Conservation (phyloP, 2,113 vertebrate genomes). For the Nanger granti region DNA sequence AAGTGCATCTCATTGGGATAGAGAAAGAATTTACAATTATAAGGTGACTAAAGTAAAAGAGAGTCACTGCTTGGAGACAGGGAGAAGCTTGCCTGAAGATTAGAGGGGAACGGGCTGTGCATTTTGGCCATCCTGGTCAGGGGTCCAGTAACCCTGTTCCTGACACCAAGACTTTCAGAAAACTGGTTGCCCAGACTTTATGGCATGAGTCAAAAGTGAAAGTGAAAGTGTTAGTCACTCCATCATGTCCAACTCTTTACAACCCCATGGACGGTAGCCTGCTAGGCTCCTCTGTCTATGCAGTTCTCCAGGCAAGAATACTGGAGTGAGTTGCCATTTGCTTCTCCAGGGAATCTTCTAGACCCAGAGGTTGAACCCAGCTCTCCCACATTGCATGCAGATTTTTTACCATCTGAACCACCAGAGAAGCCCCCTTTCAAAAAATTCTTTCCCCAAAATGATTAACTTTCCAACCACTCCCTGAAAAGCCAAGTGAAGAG, state of each 20-base stretch:
- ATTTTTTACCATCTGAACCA: background rate
- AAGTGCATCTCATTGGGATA: background rate
- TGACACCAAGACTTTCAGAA: background rate
- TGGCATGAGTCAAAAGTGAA: background rate
- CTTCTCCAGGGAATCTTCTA: background rate
- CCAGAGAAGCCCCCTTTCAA: background rate
- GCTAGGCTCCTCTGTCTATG: background rate
- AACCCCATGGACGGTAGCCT: background rate
- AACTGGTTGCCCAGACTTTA: background rate
- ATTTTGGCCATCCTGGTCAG: rapidly evolving
- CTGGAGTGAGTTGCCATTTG: background rate
- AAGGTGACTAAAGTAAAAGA: background rate
- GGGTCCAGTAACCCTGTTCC: too few species aligned
- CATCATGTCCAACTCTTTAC: background rate
- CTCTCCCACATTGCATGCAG: background rate
- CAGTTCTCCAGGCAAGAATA: background rate
- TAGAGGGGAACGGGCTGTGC: background rate
- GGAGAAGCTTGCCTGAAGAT: rapidly evolving
- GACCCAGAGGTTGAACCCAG: background rate
- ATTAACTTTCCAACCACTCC: background rate
- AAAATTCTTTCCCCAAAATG: background rate
- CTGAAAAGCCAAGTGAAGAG: background rate
- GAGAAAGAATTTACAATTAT: background rate
- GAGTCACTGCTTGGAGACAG: too few species aligned
- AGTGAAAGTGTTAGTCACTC: background rate